Evolutionary conservation across 2,888 invertebrate species (phyloP).

Genomic region (Callimorpha dominula): DNA sequence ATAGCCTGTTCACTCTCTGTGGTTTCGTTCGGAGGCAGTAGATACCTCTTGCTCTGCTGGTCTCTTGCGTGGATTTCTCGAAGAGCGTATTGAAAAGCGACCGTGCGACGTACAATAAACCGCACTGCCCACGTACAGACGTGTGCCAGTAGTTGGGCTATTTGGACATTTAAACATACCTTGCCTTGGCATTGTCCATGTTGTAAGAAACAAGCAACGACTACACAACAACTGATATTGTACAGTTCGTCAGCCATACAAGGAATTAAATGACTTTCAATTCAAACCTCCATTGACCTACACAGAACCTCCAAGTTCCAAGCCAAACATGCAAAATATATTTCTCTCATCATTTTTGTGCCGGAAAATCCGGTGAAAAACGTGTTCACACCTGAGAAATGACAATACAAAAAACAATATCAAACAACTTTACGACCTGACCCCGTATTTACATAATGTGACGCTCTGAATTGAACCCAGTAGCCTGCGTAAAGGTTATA

Average conservation of each 20-base stretch:
- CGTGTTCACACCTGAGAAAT: conserved; percentile 26
- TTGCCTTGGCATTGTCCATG: no score
- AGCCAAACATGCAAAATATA: not conserved
- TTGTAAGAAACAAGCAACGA: no score
- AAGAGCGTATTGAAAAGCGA: no score
- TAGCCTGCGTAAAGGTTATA: conserved; percentile 22
- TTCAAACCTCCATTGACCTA: not conserved
- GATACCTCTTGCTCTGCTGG: no score
- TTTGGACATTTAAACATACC: no score
- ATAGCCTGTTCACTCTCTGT: no score
- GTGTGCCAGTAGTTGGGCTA: no score
- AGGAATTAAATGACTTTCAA: not conserved
- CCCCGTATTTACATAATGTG: conserved; percentile 42
- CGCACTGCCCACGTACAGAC: no score
- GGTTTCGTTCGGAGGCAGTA: no score
- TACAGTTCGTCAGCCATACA: not conserved
- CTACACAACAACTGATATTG: no score
- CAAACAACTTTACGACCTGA: conserved; percentile 32
- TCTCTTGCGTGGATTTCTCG: no score
- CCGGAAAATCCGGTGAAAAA: conserved; percentile 4
- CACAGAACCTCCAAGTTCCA: not conserved
- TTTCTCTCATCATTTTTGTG: not conserved
- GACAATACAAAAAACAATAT: conserved; percentile 41
- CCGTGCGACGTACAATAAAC: no score
- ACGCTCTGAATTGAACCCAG: conserved; percentile 26